Conservation (phyloP, 2,797 vertebrate species). For the Rhinogobio ventralis region DNA sequence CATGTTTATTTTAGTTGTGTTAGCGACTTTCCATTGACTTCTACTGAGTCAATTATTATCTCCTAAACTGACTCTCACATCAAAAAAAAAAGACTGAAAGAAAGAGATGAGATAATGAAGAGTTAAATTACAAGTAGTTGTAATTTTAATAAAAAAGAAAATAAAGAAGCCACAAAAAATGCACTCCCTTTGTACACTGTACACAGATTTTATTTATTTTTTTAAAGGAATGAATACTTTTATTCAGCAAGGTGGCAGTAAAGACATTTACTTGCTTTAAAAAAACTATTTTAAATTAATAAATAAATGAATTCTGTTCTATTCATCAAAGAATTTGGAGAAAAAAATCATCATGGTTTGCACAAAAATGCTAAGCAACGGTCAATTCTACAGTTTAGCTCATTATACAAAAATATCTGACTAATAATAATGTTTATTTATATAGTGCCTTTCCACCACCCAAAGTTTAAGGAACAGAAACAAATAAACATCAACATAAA, state of each 20-base stretch:
- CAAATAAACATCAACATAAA: too few species aligned
- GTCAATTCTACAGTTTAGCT: neutral
- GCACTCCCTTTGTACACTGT: too few species aligned
- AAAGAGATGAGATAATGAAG: neutral
- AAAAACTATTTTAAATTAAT: neutral
- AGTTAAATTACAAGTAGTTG: neutral
- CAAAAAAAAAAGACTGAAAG: neutral
- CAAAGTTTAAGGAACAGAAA: too few species aligned
- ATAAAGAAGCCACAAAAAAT: neutral
- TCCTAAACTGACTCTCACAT: neutral
- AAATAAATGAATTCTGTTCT: neutral
- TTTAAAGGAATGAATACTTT: neutral
- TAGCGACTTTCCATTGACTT: neutral
- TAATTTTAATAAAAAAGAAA: neutral
- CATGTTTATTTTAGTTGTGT: neutral
- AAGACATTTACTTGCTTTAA: neutral
- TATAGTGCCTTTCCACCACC: too few species aligned
- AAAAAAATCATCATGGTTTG: too few species aligned
- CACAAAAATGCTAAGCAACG: neutral
- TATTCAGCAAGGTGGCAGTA: neutral
- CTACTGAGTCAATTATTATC: too few species aligned
- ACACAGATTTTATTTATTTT: neutral
- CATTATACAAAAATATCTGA: neutral
- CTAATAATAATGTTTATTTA: too few species aligned
- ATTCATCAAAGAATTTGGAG: neutral